These are phyloP conservation scores for Hirudo medicinalis DNA, from an alignment of 1,140 invertebrate genomes.

Conservation along the genomic window DNA sequence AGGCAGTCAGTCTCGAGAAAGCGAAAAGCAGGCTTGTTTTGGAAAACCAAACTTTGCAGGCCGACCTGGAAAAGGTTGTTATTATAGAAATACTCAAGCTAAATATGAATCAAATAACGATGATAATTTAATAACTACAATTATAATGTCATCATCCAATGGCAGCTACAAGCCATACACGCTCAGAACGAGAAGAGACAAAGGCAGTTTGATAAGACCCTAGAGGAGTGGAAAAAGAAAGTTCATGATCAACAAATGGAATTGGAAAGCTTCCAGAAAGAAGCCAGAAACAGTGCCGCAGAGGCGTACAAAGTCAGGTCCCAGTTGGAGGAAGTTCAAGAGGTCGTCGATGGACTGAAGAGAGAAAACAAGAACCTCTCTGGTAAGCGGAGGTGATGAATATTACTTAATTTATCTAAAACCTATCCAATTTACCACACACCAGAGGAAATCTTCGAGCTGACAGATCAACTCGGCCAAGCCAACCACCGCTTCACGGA, in stretches of 20 bases:
- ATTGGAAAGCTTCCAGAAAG: slow-evolving; percentile 93
- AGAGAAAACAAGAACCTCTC: slow-evolving; percentile 98
- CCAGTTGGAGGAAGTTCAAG: slow-evolving; percentile 86
- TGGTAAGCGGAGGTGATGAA: slow-evolving; percentile 41
- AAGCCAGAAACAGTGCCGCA: slow-evolving; percentile 97
- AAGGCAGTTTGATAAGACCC: slow-evolving; percentile 97
- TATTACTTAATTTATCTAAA: not conserved
- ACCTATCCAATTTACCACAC: slow-evolving; percentile 17
- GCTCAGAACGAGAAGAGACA: slow-evolving; percentile 98
- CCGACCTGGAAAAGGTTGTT: slow-evolving; percentile 84
- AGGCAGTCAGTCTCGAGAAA: slow-evolving; percentile 47
- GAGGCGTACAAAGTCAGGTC: slow-evolving; percentile 97
- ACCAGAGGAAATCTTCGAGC: slow-evolving; percentile 86
- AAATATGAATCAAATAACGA: not conserved
- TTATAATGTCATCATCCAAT: not conserved
- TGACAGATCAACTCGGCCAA: slow-evolving; percentile 94
- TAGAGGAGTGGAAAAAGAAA: slow-evolving; percentile 99
- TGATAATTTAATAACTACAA: not conserved
- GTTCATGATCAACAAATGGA: slow-evolving; percentile 90
- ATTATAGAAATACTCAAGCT: not conserved
- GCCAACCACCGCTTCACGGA: slow-evolving; percentile 83
- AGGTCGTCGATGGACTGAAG: slow-evolving; percentile 88
- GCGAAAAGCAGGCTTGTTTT: slow-evolving; percentile 87
- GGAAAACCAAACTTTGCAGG: slow-evolving; percentile 91
- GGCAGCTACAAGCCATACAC: slow-evolving; percentile 68